Conservation (phyloP, 2,888 invertebrate species). For the Hylaea fasciaria region DNA sequence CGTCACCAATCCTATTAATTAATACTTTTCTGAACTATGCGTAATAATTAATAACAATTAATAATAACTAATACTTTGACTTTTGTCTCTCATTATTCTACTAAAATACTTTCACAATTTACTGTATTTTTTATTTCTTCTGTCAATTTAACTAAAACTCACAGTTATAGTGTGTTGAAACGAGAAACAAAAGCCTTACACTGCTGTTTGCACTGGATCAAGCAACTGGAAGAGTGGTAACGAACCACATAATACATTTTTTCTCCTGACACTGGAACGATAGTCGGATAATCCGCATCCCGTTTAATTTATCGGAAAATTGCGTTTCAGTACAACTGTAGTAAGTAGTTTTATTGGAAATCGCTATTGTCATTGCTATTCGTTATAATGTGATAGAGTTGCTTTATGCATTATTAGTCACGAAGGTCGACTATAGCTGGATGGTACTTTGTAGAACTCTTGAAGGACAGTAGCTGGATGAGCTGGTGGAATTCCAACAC, state of each 20-base stretch:
- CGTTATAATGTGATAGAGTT: not conserved
- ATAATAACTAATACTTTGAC: no score
- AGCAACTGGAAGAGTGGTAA: slow-evolving; percentile 25
- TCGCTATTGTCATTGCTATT: slow-evolving; percentile 24
- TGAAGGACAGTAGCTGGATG: no score
- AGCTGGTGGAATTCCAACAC: no score
- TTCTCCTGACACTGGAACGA: slow-evolving; percentile 52
- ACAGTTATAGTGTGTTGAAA: not conserved
- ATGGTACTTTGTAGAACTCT: no score
- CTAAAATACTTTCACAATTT: not conserved
- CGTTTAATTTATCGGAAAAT: slow-evolving; percentile 77
- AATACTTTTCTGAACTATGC: no score
- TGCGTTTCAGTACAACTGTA: slow-evolving; percentile 55
- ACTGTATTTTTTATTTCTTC: no score
- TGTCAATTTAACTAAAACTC: no score
- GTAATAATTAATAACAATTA: no score
- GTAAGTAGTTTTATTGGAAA: slow-evolving; percentile 48
- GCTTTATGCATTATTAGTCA: not conserved
- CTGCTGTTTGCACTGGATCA: slow-evolving; percentile 4
- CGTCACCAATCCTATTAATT: no score
- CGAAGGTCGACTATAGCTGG: no score
- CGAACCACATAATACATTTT: slow-evolving; percentile 47
- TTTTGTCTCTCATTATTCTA: no score
- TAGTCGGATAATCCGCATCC: slow-evolving; percentile 56
- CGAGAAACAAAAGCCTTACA: not conserved